Evolutionary conservation across 2,113 vertebrate genomes (phyloP).

Genomic region (Oncorhynchus kisutch): DNA sequence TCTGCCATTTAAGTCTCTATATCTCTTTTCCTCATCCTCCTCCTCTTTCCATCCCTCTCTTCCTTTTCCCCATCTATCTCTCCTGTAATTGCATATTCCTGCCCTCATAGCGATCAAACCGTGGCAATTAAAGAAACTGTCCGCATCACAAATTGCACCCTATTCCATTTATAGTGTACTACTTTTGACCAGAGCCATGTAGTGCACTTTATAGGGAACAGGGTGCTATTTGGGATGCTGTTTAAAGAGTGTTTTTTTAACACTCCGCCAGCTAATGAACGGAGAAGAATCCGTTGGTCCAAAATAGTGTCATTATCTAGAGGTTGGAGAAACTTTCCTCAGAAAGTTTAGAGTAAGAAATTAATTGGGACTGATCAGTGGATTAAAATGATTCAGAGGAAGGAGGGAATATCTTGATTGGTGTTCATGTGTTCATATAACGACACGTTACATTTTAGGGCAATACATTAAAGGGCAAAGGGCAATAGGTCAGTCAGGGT

Average conservation of each 20-base stretch:
- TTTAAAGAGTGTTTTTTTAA: neutral
- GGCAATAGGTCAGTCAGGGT: too few relatives aligned
- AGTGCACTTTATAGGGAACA: too few relatives aligned
- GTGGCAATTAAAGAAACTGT: constrained; percentile 42
- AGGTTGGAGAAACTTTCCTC: constrained; percentile 28
- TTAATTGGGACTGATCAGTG: constrained; percentile 28
- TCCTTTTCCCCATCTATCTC: constrained; percentile 2
- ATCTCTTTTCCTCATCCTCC: constrained; percentile 13
- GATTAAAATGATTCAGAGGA: too few relatives aligned
- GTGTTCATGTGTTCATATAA: too few relatives aligned
- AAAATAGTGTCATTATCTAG: constrained; percentile 19
- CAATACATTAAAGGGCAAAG: too few relatives aligned
- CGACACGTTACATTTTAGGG: too few relatives aligned
- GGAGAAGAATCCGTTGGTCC: neutral
- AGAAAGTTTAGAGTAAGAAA: constrained; percentile 35
- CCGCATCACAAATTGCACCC: too few relatives aligned
- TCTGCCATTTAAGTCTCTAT: constrained; percentile 6
- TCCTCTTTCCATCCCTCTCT: constrained; percentile 44
- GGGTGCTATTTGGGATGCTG: neutral
- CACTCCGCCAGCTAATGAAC: neutral
- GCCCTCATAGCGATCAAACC: constrained; percentile 46
- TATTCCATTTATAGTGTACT: too few relatives aligned
- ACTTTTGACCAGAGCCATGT: too few relatives aligned
- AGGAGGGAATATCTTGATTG: too few relatives aligned
- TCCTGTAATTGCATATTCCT: constrained; percentile 48